Percentiles rank a stretch among this genome's conserved stretches.
Evolutionary conservation across 2,888 invertebrate genomes (phyloP).

Genomic region (Oxycera nigricornis): DNA sequence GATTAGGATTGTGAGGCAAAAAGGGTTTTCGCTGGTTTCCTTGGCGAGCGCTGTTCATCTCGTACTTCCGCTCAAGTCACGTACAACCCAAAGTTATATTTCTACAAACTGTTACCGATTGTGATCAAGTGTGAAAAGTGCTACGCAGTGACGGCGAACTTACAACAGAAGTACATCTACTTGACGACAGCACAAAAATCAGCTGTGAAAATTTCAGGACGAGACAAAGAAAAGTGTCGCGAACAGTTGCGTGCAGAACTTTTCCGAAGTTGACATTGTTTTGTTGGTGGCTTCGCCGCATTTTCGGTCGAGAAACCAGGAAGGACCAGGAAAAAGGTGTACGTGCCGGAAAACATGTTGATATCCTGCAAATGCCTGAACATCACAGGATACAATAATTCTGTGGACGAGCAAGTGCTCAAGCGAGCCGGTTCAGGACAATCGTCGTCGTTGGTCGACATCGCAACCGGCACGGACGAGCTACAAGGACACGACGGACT

Average conservation of each 20-base stretch:
- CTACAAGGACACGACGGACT: constrained; percentile 10
- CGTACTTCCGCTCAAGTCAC: not conserved
- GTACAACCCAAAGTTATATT: not conserved
- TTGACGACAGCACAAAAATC: not conserved
- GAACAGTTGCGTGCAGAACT: not conserved
- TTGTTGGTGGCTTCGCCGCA: not conserved
- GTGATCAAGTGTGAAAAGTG: not conserved
- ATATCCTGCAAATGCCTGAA: constrained; percentile 79
- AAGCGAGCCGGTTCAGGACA: constrained; percentile 65
- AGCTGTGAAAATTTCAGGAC: not conserved
- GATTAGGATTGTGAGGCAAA: not conserved
- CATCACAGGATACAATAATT: constrained; percentile 54
- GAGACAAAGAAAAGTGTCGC: not conserved
- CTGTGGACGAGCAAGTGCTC: constrained; percentile 55
- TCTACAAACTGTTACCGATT: not conserved
- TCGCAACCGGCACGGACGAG: not conserved
- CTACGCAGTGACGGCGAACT: not conserved
- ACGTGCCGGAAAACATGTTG: constrained; percentile 52
- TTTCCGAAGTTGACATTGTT: not conserved
- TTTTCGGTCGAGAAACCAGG: not conserved
- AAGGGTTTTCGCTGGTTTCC: not conserved
- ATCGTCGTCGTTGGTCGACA: not conserved
- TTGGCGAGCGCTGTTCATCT: not conserved
- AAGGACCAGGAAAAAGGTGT: no score
- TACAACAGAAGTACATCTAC: not conserved